Evolutionary conservation across 2,113 vertebrate genomes (phyloP).

Genomic region (Lamprologus tigripictilis): DNA sequence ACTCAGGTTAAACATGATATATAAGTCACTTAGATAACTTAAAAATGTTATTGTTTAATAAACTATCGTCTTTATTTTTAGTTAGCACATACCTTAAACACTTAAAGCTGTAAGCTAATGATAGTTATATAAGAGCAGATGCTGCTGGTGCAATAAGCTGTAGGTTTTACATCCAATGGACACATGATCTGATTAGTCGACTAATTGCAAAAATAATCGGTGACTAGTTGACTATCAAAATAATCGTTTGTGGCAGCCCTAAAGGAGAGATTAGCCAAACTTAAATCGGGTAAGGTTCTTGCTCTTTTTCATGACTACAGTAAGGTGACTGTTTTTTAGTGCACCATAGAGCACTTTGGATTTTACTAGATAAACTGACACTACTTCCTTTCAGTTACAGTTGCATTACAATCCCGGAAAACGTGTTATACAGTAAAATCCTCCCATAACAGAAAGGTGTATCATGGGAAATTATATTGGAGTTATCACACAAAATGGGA

Average conservation of each 20-base stretch:
- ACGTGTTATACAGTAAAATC: background rate
- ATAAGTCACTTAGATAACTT: background rate
- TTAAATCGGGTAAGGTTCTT: background rate
- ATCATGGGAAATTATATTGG: background rate
- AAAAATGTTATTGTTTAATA: background rate
- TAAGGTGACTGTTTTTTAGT: background rate
- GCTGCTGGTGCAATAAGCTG: background rate
- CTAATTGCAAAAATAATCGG: background rate
- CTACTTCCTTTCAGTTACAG: background rate
- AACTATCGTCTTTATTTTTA: background rate
- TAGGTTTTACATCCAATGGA: background rate
- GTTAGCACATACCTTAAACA: background rate
- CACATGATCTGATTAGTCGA: background rate
- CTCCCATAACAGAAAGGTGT: background rate
- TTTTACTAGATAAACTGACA: background rate
- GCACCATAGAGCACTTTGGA: background rate
- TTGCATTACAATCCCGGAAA: background rate
- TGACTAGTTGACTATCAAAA: fast-evolving
- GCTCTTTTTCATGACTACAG: background rate
- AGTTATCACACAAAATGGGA: background rate
- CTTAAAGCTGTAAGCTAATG: background rate
- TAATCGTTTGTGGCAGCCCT: background rate
- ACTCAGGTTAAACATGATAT: background rate
- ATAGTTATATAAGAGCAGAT: background rate
- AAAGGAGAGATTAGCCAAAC: background rate